These are phyloP conservation scores for Lypha dubia DNA, from an alignment of 2,888 invertebrate genomes.

Conservation along the genomic window DNA sequence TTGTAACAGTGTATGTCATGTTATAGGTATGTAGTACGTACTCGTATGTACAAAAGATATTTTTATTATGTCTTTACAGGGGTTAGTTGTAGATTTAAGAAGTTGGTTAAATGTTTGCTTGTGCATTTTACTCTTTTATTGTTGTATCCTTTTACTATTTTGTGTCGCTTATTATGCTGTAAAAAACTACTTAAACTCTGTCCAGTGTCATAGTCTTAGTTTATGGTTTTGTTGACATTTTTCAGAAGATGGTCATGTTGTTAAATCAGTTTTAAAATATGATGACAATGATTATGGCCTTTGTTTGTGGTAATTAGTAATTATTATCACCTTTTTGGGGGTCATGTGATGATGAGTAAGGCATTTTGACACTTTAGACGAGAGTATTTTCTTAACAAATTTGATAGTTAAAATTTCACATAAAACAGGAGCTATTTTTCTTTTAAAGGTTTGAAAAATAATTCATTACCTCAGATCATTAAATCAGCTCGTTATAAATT, in stretches of 20 bases:
- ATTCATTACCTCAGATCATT: too few relatives aligned
- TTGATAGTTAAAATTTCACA: too few relatives aligned
- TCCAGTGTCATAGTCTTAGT: not conserved
- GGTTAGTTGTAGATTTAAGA: conserved; percentile 9
- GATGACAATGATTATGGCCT: not conserved
- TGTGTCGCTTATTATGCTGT: not conserved
- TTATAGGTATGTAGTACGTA: not conserved
- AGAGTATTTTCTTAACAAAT: too few relatives aligned
- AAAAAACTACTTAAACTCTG: not conserved
- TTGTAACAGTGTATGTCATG: conserved; percentile 51
- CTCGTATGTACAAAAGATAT: not conserved
- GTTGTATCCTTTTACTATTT: conserved; percentile 7
- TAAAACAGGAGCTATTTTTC: too few relatives aligned
- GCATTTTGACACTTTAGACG: not conserved
- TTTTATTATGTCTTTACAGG: not conserved
- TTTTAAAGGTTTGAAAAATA: too few relatives aligned
- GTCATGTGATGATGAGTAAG: not conserved
- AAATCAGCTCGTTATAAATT: too few relatives aligned
- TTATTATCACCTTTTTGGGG: not conserved
- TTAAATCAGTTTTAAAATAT: not conserved
- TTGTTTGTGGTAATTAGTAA: not conserved
- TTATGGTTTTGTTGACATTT: conserved; percentile 8
- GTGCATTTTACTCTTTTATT: not conserved
- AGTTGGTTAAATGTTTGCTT: conserved; percentile 2
- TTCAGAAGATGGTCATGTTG: not conserved